A percentile compares a stretch with the other conserved stretches of the same genome.
Evolutionary conservation across 1,140 invertebrate species (phyloP).

Genomic region (Yoshiicerus persimilis): DNA sequence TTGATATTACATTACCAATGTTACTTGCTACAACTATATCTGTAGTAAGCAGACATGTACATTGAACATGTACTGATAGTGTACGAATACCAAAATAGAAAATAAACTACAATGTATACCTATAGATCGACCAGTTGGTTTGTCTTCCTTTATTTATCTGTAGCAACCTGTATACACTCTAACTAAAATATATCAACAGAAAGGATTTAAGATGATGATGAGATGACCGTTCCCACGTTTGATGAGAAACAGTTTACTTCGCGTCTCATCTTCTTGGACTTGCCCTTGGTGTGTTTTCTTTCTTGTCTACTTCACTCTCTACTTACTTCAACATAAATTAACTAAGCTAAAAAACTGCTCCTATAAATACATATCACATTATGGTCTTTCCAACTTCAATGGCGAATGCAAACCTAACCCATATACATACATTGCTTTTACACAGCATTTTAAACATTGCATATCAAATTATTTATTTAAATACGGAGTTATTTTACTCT

Average conservation of each 20-base stretch:
- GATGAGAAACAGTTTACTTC: slow-evolving; percentile 7
- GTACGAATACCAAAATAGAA: not conserved
- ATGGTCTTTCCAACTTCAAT: not conserved
- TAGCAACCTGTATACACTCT: not conserved
- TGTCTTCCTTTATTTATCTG: not conserved
- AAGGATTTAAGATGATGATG: not conserved
- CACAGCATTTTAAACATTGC: too few species aligned
- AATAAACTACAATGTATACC: not conserved
- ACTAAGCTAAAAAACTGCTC: not conserved
- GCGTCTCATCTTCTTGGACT: not conserved
- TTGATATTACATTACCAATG: not conserved
- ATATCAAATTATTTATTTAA: too few species aligned
- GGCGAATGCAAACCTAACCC: too few species aligned
- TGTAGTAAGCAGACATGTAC: too few species aligned
- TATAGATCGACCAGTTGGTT: not conserved
- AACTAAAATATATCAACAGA: slow-evolving; percentile 4
- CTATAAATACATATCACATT: not conserved
- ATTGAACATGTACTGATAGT: not conserved
- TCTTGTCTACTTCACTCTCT: not conserved
- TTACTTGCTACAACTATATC: too few species aligned
- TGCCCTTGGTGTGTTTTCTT: not conserved
- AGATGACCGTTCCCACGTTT: slow-evolving; percentile 27
- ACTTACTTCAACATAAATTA: not conserved
- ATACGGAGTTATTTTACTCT: too few species aligned
- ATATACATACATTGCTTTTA: too few species aligned